Conservation (phyloP, 2,797 vertebrate genomes). For the Ptychobarbus kaznakovi region DNA sequence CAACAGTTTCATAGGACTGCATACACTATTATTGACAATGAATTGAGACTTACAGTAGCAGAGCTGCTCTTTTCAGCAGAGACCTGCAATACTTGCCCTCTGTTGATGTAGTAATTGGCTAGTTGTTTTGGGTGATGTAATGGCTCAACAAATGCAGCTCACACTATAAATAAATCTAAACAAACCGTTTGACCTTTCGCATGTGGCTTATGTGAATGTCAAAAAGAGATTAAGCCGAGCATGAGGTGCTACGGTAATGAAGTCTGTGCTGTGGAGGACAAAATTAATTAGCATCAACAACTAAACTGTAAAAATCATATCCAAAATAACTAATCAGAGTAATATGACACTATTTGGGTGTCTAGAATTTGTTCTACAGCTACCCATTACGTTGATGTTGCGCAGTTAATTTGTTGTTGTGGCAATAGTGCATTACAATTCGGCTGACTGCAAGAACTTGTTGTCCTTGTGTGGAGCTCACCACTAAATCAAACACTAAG, state of each 20-base stretch:
- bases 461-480: not conserved
- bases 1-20: not conserved
- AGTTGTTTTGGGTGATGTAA: conserved; percentile 25
- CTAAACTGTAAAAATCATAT: not conserved
- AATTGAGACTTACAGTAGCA: not conserved
- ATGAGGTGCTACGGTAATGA: conserved; percentile 35
- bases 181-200: conserved; percentile 43
- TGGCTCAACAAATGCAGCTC: conserved; percentile 23
- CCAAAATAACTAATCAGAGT: not conserved
- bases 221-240: conserved; percentile 45
- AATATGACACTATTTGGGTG: not conserved
- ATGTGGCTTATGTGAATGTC: conserved; percentile 38
- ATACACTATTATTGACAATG: not conserved
- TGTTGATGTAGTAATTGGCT: not conserved
- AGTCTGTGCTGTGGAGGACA: conserved; percentile 14
- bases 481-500: conserved; percentile 40
- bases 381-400: not conserved
- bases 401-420: not conserved
- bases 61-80: not conserved
- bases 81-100: conserved; percentile 9
- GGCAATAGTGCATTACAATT: not conserved
- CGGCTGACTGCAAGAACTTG: not conserved
- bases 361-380: not conserved
- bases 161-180: conserved; percentile 44
- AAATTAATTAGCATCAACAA: conserved; percentile 20